Base-by-base conservation (phyloP, 2,113 vertebrate species). In the Sterrhoptilus dennistouni region DNA sequence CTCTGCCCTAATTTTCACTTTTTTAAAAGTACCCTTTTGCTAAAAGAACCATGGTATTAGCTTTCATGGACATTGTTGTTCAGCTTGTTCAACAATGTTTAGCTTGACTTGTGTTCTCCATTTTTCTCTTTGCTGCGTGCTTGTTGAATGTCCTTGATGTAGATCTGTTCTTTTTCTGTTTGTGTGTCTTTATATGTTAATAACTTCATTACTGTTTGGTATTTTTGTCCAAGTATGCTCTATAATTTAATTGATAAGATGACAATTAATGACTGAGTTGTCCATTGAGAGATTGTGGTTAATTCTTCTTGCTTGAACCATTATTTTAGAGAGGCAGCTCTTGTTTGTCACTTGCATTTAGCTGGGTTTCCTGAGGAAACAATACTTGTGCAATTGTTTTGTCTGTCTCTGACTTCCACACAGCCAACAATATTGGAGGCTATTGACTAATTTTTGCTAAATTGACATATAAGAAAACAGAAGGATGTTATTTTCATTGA, bases 271-370 rank as follows among this genome's bases (percentile, higher is more conserved):
- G 47, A 59, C 53, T 14, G 36, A 70, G 21, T 76, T 94, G 40
- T 85, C 69, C 28, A 23, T 17, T 77, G 53, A 83, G 66, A 72
- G 45, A 57, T 74, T 83, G 63, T 93, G 63, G 14, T 92, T 90
- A 42, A 70, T 45, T 83, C 29, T 89, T 94, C 80, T 93, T 94
- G 68, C 70, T 94, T 94, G 79, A 83, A 93, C 72, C 65, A 71
- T 76, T 87, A 76, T 93, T 90, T 36, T 75, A 83, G 64, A 95
- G 83, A 71, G 75, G 52, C n/a, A 77, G 20, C 24, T 89, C 76
- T 89, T 75, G 56, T 90, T 40, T 88, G 47, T 86, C 59, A 29
- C 33, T 4, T 76, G 31, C 28, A 25, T 91, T 91, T 66, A 52
- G 61, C 52, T 83, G 85, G 17, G 19, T 85, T 85, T 92, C n/a